phyloP scores from a whole-genome alignment of 2,888 invertebrate species.

The Epistrophe grossulariae region DNA sequence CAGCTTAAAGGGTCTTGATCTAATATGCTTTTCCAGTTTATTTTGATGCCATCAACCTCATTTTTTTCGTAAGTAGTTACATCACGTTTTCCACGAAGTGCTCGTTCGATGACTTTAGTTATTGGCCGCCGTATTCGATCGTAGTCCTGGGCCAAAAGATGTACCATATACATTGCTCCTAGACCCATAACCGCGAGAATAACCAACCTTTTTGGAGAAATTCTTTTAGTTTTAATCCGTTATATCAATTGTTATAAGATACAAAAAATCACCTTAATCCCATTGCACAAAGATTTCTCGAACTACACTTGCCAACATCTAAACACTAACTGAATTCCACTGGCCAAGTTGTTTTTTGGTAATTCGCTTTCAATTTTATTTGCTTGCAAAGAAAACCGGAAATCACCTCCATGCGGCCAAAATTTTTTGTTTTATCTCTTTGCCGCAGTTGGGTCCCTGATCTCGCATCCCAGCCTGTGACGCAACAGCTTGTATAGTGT shows the following conservation, averaged over 20 bases:
- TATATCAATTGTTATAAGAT: not conserved
- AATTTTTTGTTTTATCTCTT: constrained; percentile 51
- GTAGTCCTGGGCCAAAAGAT: constrained; percentile 84
- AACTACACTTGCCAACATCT: constrained; percentile 40
- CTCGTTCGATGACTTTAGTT: constrained; percentile 78
- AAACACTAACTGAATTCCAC: constrained; percentile 50
- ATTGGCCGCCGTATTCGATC: constrained; percentile 83
- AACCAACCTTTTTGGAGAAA: constrained; percentile 73
- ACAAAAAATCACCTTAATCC: constrained; percentile 57
- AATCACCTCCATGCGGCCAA: constrained; percentile 30
- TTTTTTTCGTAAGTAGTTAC: constrained; percentile 32
- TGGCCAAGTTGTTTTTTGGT: constrained; percentile 29
- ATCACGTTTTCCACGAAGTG: constrained; percentile 80
- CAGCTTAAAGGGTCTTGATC: constrained; percentile 82
- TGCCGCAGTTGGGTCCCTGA: not conserved
- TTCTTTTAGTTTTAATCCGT: not conserved
- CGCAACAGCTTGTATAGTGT: constrained; percentile 56
- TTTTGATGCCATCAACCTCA: constrained; percentile 59
- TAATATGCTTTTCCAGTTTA: constrained; percentile 82
- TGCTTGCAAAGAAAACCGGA: constrained; percentile 45
- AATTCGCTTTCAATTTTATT: constrained; percentile 61
- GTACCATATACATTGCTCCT: constrained; percentile 84
- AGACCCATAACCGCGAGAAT: constrained; percentile 83
- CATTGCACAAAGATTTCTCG: constrained; percentile 39
- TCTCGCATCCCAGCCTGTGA: constrained; percentile 27